phyloP scores from a whole-genome alignment of 2,888 invertebrate species.

The Plebejus anna region DNA sequence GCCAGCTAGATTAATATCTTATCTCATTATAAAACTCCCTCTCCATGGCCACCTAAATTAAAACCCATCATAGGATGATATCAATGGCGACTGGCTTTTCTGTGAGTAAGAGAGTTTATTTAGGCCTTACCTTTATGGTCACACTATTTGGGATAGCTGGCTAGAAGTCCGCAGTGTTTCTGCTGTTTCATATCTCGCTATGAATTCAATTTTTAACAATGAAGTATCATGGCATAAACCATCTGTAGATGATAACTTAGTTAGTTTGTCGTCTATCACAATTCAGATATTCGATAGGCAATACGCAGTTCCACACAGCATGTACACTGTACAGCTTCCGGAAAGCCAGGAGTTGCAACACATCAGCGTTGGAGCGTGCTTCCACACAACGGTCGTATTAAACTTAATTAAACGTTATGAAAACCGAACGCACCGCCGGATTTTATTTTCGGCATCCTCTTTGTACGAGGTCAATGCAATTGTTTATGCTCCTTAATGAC shows the following conservation, averaged over 20 bases:
- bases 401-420: conserved; percentile 23
- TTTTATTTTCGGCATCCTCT: conserved; percentile 28
- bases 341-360: conserved; percentile 49
- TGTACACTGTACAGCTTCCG: conserved; percentile 58
- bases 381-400: conserved; percentile 44
- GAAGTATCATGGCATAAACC: too few species aligned
- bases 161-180: too few species aligned
- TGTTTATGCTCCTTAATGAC: conserved; percentile 8
- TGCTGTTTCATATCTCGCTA: too few species aligned
- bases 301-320: conserved; percentile 44
- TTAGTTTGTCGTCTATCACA: background rate
- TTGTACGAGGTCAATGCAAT: background rate
- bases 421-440: conserved; percentile 19
- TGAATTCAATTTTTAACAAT: too few species aligned
- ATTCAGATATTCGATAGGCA: conserved; percentile 1
- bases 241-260: background rate
- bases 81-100: background rate
- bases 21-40: background rate
- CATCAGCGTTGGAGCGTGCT: conserved; percentile 58
- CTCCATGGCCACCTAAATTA: background rate
- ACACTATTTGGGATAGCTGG: too few species aligned
- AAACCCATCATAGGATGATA: background rate
- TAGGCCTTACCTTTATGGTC: too few species aligned
- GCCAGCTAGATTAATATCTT: conserved; percentile 5
- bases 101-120: too few species aligned